phyloP scores from a whole-genome alignment of 2,113 vertebrate genomes.

The Eurypyga helias region DNA sequence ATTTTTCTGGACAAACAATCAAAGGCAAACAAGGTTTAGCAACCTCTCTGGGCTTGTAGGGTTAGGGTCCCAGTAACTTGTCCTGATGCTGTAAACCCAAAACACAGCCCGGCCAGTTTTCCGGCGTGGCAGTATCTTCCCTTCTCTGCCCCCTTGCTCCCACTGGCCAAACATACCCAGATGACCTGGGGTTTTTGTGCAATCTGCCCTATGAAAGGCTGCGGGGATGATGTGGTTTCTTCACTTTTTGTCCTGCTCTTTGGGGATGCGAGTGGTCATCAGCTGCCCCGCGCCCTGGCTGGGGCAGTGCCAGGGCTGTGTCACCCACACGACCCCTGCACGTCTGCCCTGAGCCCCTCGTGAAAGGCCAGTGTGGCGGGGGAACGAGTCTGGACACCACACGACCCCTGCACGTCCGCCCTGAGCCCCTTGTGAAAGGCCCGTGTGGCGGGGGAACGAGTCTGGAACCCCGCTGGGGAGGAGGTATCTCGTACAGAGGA shows the following conservation, averaged over 20 bases:
- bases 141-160: fast-evolving
- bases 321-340: background rate
- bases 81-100: background rate
- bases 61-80: background rate
- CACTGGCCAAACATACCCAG: background rate
- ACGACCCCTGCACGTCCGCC: background rate
- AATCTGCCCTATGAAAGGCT: background rate
- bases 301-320: background rate
- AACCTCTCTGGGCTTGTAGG: background rate
- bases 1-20: constrained; percentile 10
- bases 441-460: background rate
- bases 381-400: fast-evolving
- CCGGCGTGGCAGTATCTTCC: background rate
- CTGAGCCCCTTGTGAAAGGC: background rate
- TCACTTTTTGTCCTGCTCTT: background rate
- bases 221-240: background rate
- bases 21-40: constrained; percentile 17
- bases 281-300: background rate
- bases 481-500: background rate
- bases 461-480: background rate
- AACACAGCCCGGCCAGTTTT: background rate
- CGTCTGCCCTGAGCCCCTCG: background rate
- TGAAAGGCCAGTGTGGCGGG: too few species aligned
- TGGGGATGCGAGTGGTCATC: background rate
- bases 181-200: background rate